phyloP scores from a whole-genome alignment of 1,140 invertebrate genomes.

The Ostrea edulis region DNA sequence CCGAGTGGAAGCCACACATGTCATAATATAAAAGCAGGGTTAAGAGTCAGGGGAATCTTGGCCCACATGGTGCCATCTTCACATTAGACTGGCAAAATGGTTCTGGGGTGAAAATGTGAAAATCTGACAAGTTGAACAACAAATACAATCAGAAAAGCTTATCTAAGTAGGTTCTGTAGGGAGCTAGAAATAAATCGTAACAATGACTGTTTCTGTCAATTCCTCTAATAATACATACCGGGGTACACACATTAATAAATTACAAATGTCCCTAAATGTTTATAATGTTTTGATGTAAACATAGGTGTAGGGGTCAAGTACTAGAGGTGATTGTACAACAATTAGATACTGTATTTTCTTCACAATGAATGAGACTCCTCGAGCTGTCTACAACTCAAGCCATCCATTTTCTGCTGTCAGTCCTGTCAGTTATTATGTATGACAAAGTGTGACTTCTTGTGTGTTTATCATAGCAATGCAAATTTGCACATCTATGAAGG shows the following conservation, averaged over 20 bases:
- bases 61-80: too few species aligned
- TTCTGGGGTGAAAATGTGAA: too few species aligned
- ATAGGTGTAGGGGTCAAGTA: conserved; percentile 1
- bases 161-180: too few species aligned
- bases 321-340: not conserved
- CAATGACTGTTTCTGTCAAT: not conserved
- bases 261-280: too few species aligned
- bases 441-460: conserved; percentile 6
- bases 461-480: not conserved
- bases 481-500: not conserved
- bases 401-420: conserved; percentile 12
- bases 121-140: too few species aligned
- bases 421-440: conserved; percentile 25
- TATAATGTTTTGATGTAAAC: not conserved
- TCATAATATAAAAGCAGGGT: too few species aligned
- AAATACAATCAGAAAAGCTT: too few species aligned
- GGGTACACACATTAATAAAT: not conserved
- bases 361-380: not conserved
- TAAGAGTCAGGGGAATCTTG: too few species aligned
- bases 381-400: not conserved
- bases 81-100: too few species aligned
- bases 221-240: not conserved
- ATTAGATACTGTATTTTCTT: not conserved
- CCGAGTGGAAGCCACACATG: too few species aligned
- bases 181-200: too few species aligned